Evolutionary conservation across 2,113 vertebrate genomes (phyloP), one percentile per base, ranked within the genome.

Genomic region (Percina caprodes): DNA sequence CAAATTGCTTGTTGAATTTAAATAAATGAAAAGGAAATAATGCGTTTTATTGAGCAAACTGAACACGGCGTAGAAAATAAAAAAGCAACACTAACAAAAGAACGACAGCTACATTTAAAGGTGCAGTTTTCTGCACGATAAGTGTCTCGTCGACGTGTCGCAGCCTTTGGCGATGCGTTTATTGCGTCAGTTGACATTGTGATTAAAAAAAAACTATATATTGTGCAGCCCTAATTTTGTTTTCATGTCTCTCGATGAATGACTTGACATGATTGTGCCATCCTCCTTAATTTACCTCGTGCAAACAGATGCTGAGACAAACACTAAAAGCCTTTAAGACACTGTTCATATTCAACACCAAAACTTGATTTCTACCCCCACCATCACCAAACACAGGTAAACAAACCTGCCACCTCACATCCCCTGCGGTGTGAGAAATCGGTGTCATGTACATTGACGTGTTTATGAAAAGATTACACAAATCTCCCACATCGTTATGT

Each of bases 381-480:
- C n/a, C 5, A 9, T 18, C 10, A 45, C 33, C 61, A 10, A 76
- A 60, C 39, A 11, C 70, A 74, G 62, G 61, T 67, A 79, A 84
- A 86, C 78, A 72, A 62, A 68, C 62, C 80, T 76, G 68, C 74
- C 80, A 66, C 61, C 54, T 76, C 73, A 58, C 72, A 35, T 39
- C 71, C 62, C 55, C 52, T 8, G 16, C 6, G n/a, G 65, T 46
- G 45, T 65, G 74, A 56, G 65, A 82, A 84, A 82, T 33, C 23
- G 61, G 46, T 56, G 77, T 65, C 79, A 77, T 62, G 70, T 68
- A 51, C 18, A 59, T 55, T 52, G 23, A 23, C 0, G 48, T n/a
- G 52, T 49, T 58, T 33, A 70, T 82, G 67, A 74, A 87, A 75
- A 78, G 69, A 86, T 84, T 80, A 78, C 69, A 84, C 33, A 62